Base-by-base conservation (phyloP, 2,888 invertebrate species). In the Drosophila emarginata region DNA sequence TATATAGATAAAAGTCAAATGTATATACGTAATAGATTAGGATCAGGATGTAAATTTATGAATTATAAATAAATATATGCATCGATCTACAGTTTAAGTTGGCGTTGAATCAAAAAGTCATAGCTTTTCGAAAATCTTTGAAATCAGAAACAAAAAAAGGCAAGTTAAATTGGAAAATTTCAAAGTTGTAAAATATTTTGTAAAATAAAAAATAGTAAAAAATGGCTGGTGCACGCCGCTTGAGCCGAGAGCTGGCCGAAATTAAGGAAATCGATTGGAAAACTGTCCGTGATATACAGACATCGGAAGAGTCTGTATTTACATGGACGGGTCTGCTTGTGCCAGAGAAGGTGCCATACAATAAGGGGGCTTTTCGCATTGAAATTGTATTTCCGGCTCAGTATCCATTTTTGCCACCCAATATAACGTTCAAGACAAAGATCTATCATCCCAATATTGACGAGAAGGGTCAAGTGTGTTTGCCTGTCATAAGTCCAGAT, bases 401-500 rank as follows among this genome's bases (percentile, higher is more conserved):
- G 91, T 99, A 99, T 93, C 99, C 99, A 1, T 99, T 99, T 92
- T 98, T 99, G 92, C 99, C 99, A 65, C 99, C 99, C 69, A 98
- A 98, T 93, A 97, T 99, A 91, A 96, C 96, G 90, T 99, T 99
- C 92, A 97, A 97, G 93, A 99, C 99, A 72, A 99, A 98, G 94
- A 99, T 99, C 90, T 99, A 99, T 92, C 99, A 99, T 93, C 99
- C 99, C 58, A 99, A 99, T 91, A 96, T 99, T 90, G 99, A 99
- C 93, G 99, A 99, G 92, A 99, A 99, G 90, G 99, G 99, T 1
- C 98, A 99, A 92, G 96, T 99, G 14, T 99, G 99, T 92, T 93
- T 99, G 90, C 98, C 99, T 5, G 99, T 99, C 79, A 98, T 99
- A 88, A 97, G 96, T 91, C 96, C 98, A 50, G 99, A 99, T 92